These are phyloP conservation scores for Ceratosolen solmsi DNA, from an alignment of 1,140 invertebrate species.

Conservation along the genomic window DNA sequence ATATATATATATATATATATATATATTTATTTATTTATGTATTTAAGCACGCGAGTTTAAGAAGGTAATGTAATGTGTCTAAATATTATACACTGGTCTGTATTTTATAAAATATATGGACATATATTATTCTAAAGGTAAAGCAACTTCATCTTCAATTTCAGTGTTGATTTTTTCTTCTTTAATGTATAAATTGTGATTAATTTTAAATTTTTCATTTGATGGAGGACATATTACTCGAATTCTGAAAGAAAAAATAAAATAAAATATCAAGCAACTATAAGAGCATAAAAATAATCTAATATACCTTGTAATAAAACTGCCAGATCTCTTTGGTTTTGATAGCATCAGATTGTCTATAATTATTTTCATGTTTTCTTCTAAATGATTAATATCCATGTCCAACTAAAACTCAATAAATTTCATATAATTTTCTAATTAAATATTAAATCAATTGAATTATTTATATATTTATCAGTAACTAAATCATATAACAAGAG, in stretches of 20 bases:
- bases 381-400: slow-evolving; percentile 81
- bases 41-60: too few species aligned
- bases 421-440: background rate
- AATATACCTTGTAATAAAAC: slow-evolving; percentile 79
- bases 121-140: background rate
- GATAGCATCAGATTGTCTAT: slow-evolving; percentile 77
- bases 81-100: background rate
- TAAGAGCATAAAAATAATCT: slow-evolving; percentile 12
- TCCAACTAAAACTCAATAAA: slow-evolving; percentile 75
- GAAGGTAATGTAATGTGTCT: too few species aligned
- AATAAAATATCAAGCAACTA: slow-evolving; percentile 28
- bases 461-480: too few species aligned
- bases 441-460: slow-evolving; percentile 11
- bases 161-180: slow-evolving; percentile 37
- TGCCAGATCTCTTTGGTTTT: slow-evolving; percentile 77
- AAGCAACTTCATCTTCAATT: slow-evolving; percentile 35
- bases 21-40: too few species aligned
- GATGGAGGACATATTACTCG: slow-evolving; percentile 74
- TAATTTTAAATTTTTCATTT: slow-evolving; percentile 79
- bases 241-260: slow-evolving; percentile 54
- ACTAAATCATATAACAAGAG: too few species aligned
- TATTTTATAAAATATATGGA: too few species aligned
- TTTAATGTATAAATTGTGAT: slow-evolving; percentile 76
- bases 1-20: background rate
- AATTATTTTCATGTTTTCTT: slow-evolving; percentile 80